Evolutionary conservation across 1,140 invertebrate species (phyloP).

Genomic region (Galendromus occidentalis): DNA sequence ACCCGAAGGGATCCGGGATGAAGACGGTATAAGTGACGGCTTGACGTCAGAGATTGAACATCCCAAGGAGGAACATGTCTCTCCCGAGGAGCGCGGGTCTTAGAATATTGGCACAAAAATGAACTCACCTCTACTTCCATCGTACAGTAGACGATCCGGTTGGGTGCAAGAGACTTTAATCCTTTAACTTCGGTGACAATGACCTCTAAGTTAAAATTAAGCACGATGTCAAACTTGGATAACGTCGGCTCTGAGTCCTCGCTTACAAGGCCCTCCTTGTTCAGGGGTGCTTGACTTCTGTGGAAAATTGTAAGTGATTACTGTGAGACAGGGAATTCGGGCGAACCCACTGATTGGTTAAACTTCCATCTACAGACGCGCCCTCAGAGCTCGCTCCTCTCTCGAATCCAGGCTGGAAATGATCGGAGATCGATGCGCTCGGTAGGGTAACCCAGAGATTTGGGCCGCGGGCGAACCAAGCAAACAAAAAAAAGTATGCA

Average conservation of each 20-base stretch:
- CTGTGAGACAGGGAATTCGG: background rate
- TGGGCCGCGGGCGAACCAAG: too few species aligned
- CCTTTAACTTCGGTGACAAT: conserved; percentile 97
- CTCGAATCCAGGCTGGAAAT: background rate
- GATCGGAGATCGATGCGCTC: background rate
- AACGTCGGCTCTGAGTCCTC: conserved; percentile 57
- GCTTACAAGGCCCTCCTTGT: conserved; percentile 74
- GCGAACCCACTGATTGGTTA: background rate
- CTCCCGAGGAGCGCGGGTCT: too few species aligned
- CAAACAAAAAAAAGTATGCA: too few species aligned
- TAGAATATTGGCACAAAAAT: too few species aligned
- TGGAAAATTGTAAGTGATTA: conserved; percentile 15
- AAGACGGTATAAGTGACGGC: too few species aligned
- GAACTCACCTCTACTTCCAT: conserved; percentile 81
- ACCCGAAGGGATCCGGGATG: too few species aligned
- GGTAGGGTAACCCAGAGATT: too few species aligned
- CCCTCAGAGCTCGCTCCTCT: background rate
- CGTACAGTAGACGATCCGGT: conserved; percentile 96
- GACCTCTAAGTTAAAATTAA: conserved; percentile 90
- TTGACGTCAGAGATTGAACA: too few species aligned
- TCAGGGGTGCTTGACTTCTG: conserved; percentile 69
- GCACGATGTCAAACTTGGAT: conserved; percentile 87
- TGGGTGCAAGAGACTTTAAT: conserved; percentile 81
- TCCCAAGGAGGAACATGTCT: too few species aligned
- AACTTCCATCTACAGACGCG: background rate